phyloP scores from a whole-genome alignment of 2,797 vertebrate genomes.

The Halcyon badia region DNA sequence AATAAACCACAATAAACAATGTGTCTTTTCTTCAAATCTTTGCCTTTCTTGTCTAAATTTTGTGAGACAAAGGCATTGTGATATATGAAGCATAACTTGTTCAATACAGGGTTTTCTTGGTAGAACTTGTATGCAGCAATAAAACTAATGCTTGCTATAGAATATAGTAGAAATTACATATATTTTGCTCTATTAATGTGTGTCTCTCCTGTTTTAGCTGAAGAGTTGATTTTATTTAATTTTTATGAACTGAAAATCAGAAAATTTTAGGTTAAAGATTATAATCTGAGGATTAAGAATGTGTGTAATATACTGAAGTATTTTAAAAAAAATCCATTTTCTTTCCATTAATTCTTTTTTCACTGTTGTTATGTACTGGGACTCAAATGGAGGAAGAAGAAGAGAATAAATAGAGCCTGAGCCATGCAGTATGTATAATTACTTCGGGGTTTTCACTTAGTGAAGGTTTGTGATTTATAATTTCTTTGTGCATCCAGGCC shows the following conservation, averaged over 20 bases:
- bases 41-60: background rate
- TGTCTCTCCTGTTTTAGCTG: background rate
- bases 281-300: background rate
- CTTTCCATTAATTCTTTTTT: background rate
- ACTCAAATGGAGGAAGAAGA: background rate
- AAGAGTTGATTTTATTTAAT: background rate
- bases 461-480: background rate
- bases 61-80: background rate
- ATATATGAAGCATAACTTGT: background rate
- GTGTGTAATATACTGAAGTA: background rate
- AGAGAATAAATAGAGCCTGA: background rate
- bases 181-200: background rate
- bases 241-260: background rate
- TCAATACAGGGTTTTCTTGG: background rate
- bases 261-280: background rate
- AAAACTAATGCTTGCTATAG: background rate
- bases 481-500: background rate
- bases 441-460: background rate
- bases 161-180: background rate
- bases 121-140: background rate
- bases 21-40: background rate
- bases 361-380: background rate
- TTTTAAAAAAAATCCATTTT: background rate
- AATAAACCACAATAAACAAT: background rate
- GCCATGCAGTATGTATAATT: background rate